Conservation (phyloP, 1,140 invertebrate genomes). For the Drosophila nigromelanica region DNA sequence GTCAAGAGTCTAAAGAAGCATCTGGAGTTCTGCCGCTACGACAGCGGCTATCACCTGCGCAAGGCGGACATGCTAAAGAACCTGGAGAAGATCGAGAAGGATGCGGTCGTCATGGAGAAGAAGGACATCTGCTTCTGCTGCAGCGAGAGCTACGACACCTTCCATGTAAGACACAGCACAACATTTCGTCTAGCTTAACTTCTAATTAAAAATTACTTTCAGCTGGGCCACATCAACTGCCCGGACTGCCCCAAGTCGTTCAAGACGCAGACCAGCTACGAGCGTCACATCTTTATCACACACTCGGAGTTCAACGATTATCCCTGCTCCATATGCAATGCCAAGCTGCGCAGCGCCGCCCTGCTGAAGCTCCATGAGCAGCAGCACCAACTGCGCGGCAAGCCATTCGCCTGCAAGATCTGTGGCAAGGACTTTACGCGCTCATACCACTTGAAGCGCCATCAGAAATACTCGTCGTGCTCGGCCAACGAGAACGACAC, state of each 20-base stretch:
- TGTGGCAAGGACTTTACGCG: slow-evolving; percentile 89
- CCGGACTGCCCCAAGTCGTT: slow-evolving; percentile 83
- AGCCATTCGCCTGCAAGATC: slow-evolving; percentile 83
- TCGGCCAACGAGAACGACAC: slow-evolving; percentile 85
- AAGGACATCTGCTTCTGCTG: slow-evolving; percentile 82
- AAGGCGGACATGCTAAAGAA: slow-evolving; percentile 81
- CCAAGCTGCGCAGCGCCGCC: slow-evolving; percentile 71
- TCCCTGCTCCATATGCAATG: slow-evolving; percentile 80
- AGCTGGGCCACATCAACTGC: slow-evolving; percentile 82
- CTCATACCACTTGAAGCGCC: slow-evolving; percentile 90
- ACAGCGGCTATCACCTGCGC: slow-evolving; percentile 76
- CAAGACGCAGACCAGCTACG: slow-evolving; percentile 79
- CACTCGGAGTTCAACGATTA: slow-evolving; percentile 73
- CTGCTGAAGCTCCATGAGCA: slow-evolving; percentile 76
- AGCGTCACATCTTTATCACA: slow-evolving; percentile 80
- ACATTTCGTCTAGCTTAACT: background rate
- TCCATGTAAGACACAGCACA: slow-evolving; percentile 64
- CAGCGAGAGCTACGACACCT: slow-evolving; percentile 80
- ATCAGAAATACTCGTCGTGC: slow-evolving; percentile 90
- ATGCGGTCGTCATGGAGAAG: slow-evolving; percentile 76
- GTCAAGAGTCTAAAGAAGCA: slow-evolving; percentile 78
- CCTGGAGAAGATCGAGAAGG: slow-evolving; percentile 82
- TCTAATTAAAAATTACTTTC: background rate
- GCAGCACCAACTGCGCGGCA: slow-evolving; percentile 75
- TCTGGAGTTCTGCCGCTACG: slow-evolving; percentile 77